A percentile compares a stretch with the other conserved stretches of the same genome.
phyloP scores from a whole-genome alignment of 64 coral and sea anemone genomes.

The Platygyra sinensis region DNA sequence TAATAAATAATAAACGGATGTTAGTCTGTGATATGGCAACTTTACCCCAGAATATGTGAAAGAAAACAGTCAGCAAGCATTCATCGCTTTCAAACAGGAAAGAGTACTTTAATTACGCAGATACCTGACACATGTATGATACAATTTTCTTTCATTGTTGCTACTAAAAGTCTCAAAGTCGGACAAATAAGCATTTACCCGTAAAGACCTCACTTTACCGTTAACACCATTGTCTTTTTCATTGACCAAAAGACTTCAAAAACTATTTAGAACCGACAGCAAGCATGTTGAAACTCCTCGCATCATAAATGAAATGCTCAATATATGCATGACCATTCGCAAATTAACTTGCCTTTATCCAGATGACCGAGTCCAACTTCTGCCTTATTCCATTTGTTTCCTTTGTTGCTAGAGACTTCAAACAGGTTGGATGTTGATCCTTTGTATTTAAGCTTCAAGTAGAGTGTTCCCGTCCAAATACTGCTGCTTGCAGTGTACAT shows the following conservation, averaged over 20 bases:
- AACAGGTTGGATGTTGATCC: slow-evolving; percentile 66
- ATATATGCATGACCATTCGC: not conserved
- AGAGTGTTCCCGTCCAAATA: slow-evolving; percentile 10
- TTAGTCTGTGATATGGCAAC: not conserved
- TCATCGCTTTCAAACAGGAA: too few species aligned
- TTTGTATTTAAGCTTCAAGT: slow-evolving; percentile 74
- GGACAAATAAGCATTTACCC: too few species aligned
- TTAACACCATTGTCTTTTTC: too few species aligned
- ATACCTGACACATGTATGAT: too few species aligned
- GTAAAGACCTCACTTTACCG: too few species aligned
- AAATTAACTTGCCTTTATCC: slow-evolving; percentile 50
- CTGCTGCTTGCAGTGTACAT: slow-evolving; percentile 68
- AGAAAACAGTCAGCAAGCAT: not conserved
- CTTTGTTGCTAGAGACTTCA: slow-evolving; percentile 49
- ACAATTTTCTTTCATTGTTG: too few species aligned
- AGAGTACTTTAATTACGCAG: too few species aligned
- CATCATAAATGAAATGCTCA: too few species aligned
- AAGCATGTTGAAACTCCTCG: too few species aligned
- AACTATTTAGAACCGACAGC: too few species aligned
- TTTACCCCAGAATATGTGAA: not conserved
- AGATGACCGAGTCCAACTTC: slow-evolving; percentile 78
- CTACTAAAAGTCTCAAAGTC: too few species aligned
- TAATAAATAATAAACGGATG: not conserved
- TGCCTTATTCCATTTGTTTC: slow-evolving; percentile 72
- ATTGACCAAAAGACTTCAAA: too few species aligned